Evolutionary conservation across 2,113 vertebrate genomes (phyloP), one percentile per base, ranked within the genome.

Genomic region (Numida meleagris): DNA sequence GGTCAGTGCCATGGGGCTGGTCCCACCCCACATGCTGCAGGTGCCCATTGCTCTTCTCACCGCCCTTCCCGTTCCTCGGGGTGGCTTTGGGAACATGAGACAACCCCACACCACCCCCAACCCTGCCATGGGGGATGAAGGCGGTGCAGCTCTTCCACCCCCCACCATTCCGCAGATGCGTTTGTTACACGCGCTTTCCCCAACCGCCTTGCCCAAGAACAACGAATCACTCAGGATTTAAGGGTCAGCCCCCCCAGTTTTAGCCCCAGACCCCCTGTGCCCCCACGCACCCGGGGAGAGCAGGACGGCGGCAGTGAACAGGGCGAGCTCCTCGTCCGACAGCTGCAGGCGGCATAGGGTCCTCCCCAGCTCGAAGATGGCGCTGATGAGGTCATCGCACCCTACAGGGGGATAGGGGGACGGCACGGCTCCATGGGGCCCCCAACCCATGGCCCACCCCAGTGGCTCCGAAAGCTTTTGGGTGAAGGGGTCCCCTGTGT

Each of bases 221-320:
- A n/a, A 58, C 55, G 12, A 58, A 58, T 57, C 31, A 57, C n/a
- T 33, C n/a, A 31, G 31, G 55, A n/a, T 57, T 57, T 20, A n/a
- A 57, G 31, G 55, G 55, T 20, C 55, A n/a, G 31, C 10, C 55
- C 55, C 29, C 51, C 43, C 57, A 58, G 15, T 42, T 38, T 34
- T 59, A 34, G 23, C 50, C 42, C 0, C 3, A 86, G 62, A 31
- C 18, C 4, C 40, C 19, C 10, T 21, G 27, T 3, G 7, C 18
- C 36, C 33, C 24, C 25, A 48, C 29, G 3, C 85, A 99, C 99
- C 99, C 45, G 99, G 98, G 24, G 99, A 99, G 75, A 99, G 97
- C 61, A 99, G 97, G 71, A 99, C 98, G 0, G 98, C 97, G 1
- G 99, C 98, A 1, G 98, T 98, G 97, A 99, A 99, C 31, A 99